Evolutionary conservation across 2,888 invertebrate species (phyloP), one percentile per base, ranked within the genome.

Genomic region (Zhuqinia jingwanae): DNA sequence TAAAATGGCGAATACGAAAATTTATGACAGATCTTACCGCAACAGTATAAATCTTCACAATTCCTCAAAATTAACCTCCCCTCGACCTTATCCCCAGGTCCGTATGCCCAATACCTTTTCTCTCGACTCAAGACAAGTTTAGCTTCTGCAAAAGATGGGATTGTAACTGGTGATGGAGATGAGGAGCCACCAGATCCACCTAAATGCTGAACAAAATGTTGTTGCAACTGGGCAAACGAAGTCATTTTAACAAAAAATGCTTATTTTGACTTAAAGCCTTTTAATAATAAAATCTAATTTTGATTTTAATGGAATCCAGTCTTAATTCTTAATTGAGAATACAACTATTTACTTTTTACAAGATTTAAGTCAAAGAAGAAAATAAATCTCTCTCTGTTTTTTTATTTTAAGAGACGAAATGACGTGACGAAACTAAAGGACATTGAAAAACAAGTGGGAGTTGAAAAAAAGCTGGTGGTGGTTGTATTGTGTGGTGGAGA

Each of bases 71-170:
- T 58, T 11, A 88, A 53, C 30, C 77, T 70, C 15, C 88, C 88
- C 58, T 88, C 85, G 2, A 88, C 70, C 36, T 78, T 81, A 20
- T 88, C 88, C n/a, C 88, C 88, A 65, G 88, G 88, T 17, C 88
- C 85, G 47, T 88, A 88, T 3, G 85, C 45, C 88, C 88, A 88
- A 15, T 85, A 88, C 45, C 82, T 30, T 78, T 88, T 88, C 60
- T 88, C 88, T 0, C 88, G 68, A 68, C 88, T 88, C 2, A 88
- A 63, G 0, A 83, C 53, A 45, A 88, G 77, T 25, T 85, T 85
- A 0, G 85, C 53, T 22, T 88, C 88, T n/a, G 84, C 1, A 73
- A 85, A 85, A 8, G 77, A 70, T 8, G 84, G 84, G 45, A 78
- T 53, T 10, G 84, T 85, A 0, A 85, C 53, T n/a, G 78, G 84